Base-by-base conservation (phyloP, 1,140 invertebrate species). In the Alviniconcha marisindica region DNA sequence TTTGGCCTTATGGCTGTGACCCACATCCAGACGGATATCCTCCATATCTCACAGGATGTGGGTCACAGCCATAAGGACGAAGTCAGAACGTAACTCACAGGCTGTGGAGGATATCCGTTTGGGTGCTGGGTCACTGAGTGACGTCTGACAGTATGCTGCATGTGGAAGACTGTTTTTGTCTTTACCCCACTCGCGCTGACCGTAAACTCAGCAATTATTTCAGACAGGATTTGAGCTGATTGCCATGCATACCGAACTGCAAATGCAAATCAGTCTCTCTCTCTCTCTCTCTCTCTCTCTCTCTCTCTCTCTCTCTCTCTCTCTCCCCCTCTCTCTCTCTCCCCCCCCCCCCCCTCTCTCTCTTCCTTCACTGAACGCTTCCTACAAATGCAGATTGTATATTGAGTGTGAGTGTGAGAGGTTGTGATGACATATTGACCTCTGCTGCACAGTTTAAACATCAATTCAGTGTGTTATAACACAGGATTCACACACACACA, bases 231-330 rank as follows among this genome's bases (percentile, higher is more conserved):
- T n/a, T n/a, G n/a, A n/a, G n/a, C n/a, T n/a, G n/a, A n/a, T n/a
- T n/a, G n/a, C n/a, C n/a, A n/a, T n/a, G n/a, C n/a, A n/a, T n/a
- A n/a, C n/a, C n/a, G n/a, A n/a, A n/a, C n/a, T n/a, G n/a, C n/a
- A n/a, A n/a, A n/a, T n/a, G n/a, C n/a, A n/a, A n/a, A n/a, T n/a
- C n/a, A n/a, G n/a, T 5, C 56, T 60, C 56, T 5, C 56, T 60
- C 56, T 60, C 56, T 60, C 56, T 60, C 56, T 60, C 56, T 60
- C 56, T 60, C 56, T 60, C 56, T 60, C 56, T 60, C 56, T 60
- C 56, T 60, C 56, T 60, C 56, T 60, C 56, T 60, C 56, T 60
- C 56, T 60, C 56, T 60, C 56, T 4, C 56, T 4, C 56, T 4
- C 56, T 4, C 48, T 51, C 48, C 21, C 48, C 21, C 48, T 51